Evolutionary conservation across 2,113 vertebrate species (phyloP), one percentile per base, ranked within the genome.

Genomic region (Callipepla californica): DNA sequence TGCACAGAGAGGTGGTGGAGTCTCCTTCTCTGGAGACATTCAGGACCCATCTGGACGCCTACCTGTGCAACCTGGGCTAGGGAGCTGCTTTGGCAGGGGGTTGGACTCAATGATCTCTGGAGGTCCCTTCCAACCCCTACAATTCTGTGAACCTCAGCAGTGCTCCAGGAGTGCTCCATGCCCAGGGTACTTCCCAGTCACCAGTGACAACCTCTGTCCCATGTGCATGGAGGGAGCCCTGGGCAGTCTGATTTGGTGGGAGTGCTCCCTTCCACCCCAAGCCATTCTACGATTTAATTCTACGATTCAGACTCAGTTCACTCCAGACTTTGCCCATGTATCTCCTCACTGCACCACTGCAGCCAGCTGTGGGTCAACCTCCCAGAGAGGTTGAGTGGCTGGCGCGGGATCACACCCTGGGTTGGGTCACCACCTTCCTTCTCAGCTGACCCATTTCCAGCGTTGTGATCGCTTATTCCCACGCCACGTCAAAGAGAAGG

Each of bases 401-500:
- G 59, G 58, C 63, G 19, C 69, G 79, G 78, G 78, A 94, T 95
- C 82, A 91, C 85, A 89, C 55, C 86, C 78, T 0, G 2, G 84
- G 78, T 47, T 90, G 63, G 3, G 25, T 87, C 80, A 63, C 73
- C 55, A 92, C 85, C 79, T 82, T 91, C 70, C 85, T 87, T 94
- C 95, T 90, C 40, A 63, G 81, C 87, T 80, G 85, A 85, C 73
- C 93, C 72, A 78, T 76, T 48, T 80, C 48, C 13, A 91, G 80
- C 1, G 2, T 57, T 53, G 48, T 15, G 59, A 85, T 82, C 57
- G 87, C 95, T 79, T 76, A 95, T 97, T 98, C 96, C 97, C 97
- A 97, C 53, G 77, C 96, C 93, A 77, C 61, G 90, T 91, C 94
- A 95, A 92, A 94, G 89, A 80, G 69, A 80, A 96, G 82, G 70